Conservation (phyloP, 2,797 vertebrate genomes). For the Presbytis comata region DNA sequence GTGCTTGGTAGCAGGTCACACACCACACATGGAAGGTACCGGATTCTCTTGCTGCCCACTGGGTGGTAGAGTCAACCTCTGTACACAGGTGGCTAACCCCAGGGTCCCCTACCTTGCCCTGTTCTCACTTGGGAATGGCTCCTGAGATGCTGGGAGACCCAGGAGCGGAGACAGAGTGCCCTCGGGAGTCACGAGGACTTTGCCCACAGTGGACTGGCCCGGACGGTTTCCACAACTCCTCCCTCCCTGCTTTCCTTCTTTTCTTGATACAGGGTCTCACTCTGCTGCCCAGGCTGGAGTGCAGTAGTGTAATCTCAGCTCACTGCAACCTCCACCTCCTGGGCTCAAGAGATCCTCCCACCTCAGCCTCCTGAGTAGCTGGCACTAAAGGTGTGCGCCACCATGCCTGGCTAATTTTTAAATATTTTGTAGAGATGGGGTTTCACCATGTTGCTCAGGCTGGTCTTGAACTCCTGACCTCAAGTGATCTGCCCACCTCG, state of each 20-base stretch:
- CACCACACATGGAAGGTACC: rapidly evolving
- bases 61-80: neutral
- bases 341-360: neutral
- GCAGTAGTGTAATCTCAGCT: neutral
- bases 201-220: neutral
- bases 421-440: neutral
- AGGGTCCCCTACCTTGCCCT: neutral
- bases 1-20: neutral
- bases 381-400: neutral
- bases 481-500: neutral
- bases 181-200: neutral
- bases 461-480: neutral
- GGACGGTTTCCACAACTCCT: rapidly evolving
- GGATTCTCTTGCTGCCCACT: neutral
- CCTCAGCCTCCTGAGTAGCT: neutral
- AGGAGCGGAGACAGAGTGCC: neutral
- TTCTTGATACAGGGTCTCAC: no score
- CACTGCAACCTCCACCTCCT: neutral
- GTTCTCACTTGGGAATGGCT: neutral
- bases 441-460: neutral
- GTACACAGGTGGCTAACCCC: no score
- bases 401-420: neutral
- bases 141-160: neutral
- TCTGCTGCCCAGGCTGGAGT: neutral
- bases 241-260: neutral